Conservation (phyloP, 2,113 vertebrate species). For the Furnarius figulus region DNA sequence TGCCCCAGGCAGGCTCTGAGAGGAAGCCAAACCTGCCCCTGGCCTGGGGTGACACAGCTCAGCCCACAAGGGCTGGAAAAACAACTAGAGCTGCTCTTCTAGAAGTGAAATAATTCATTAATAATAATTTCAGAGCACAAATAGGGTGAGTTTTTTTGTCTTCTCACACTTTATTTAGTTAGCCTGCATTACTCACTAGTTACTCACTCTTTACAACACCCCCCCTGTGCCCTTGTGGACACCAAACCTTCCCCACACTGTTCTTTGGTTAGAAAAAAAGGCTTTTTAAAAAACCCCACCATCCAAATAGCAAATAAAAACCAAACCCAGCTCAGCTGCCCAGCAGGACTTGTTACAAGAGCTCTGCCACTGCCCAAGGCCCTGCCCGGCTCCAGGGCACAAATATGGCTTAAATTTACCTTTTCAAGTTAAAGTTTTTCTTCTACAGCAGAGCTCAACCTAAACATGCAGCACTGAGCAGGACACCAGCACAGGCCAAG, state of each 20-base stretch:
- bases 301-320: not conserved
- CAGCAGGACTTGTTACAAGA: not conserved
- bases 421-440: not conserved
- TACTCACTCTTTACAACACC: accelerated
- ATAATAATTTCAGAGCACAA: not conserved
- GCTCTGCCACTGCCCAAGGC: not conserved
- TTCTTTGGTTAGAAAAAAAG: conserved; percentile 47
- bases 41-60: not conserved
- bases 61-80: accelerated
- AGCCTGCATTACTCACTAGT: not conserved
- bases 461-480: not conserved
- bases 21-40: no score
- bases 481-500: not conserved
- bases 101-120: accelerated
- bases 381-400: not conserved
- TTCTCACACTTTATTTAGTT: conserved; percentile 1
- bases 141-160: accelerated
- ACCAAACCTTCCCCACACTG: not conserved
- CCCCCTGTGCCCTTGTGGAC: accelerated
- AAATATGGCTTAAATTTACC: not conserved
- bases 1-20: not conserved
- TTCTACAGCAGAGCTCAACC: not conserved
- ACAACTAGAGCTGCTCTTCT: no score
- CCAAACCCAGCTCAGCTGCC: not conserved
- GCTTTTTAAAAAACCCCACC: not conserved